phyloP scores from a whole-genome alignment of 1,140 invertebrate genomes.

The Uloborus diversus region DNA sequence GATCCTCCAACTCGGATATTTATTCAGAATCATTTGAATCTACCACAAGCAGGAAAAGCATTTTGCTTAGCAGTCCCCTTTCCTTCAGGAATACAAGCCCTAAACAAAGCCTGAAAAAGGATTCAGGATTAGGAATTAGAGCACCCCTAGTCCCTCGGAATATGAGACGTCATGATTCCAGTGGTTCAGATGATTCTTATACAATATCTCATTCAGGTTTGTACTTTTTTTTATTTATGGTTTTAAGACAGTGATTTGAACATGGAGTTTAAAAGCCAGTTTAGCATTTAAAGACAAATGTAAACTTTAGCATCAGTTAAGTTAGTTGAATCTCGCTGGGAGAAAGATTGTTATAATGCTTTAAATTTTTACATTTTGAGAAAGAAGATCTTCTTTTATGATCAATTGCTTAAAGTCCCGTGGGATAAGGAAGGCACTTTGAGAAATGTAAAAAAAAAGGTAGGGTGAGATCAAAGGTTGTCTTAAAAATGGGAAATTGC shows the following conservation, averaged over 20 bases:
- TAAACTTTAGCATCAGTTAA: no score
- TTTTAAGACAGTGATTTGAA: not conserved
- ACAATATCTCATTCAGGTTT: conserved; percentile 66
- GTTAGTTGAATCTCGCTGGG: no score
- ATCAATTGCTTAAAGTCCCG: no score
- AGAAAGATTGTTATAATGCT: no score
- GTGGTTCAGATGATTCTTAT: conserved; percentile 71
- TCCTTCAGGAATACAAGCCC: not conserved
- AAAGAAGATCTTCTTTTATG: no score
- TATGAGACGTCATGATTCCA: conserved; percentile 64
- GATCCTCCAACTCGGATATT: conserved; percentile 7
- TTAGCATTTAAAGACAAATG: no score
- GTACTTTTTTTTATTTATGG: not conserved
- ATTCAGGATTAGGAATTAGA: conserved; percentile 11
- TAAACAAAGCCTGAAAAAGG: not conserved
- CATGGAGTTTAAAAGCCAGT: no score
- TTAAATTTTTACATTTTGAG: no score
- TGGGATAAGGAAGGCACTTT: no score
- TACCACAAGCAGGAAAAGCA: not conserved
- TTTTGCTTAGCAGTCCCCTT: not conserved
- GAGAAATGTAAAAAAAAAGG: no score
- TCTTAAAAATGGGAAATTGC: no score
- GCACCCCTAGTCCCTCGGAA: conserved; percentile 24
- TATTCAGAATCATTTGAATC: conserved; percentile 58
- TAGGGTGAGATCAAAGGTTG: no score